phyloP scores from a whole-genome alignment of 2,888 invertebrate species.

The Herminia tarsipennalis region DNA sequence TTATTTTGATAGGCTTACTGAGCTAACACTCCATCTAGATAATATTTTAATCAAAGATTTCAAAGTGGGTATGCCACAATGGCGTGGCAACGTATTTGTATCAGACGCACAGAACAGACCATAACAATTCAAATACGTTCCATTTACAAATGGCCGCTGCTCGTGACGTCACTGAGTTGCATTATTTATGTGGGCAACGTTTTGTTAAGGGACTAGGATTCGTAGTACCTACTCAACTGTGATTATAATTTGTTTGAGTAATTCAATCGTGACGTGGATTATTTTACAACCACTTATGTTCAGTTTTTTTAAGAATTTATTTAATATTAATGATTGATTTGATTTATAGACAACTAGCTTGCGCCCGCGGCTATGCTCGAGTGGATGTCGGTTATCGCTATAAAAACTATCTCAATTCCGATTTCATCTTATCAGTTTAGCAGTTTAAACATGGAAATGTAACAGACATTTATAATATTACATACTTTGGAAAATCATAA shows the following conservation, averaged over 20 bases:
- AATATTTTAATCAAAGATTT: too few species aligned
- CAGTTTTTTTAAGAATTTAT: slow-evolving; percentile 3
- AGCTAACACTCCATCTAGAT: too few species aligned
- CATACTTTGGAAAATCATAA: too few species aligned
- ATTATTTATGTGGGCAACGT: slow-evolving; percentile 74
- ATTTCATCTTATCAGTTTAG: too few species aligned
- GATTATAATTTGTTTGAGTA: slow-evolving; percentile 46
- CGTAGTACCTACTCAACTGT: slow-evolving; percentile 41
- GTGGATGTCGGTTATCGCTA: too few species aligned
- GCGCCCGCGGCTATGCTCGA: too few species aligned
- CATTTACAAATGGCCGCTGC: slow-evolving; percentile 70
- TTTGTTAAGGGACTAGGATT: slow-evolving; percentile 53
- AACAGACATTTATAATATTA: too few species aligned
- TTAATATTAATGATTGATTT: too few species aligned
- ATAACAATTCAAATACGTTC: slow-evolving; percentile 69
- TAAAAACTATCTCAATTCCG: too few species aligned
- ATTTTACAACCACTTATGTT: slow-evolving; percentile 1
- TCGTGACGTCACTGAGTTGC: slow-evolving; percentile 74
- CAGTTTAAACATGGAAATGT: too few species aligned
- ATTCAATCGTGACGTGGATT: slow-evolving; percentile 32
- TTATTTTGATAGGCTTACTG: too few species aligned
- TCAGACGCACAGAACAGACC: slow-evolving; percentile 35
- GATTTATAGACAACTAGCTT: too few species aligned
- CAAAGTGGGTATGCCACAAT: background rate
- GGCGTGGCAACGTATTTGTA: slow-evolving; percentile 2